A percentile compares a stretch with the other conserved stretches of the same genome.
Evolutionary conservation across 2,113 vertebrate species (phyloP).

Genomic region (Ammodytes dubius): DNA sequence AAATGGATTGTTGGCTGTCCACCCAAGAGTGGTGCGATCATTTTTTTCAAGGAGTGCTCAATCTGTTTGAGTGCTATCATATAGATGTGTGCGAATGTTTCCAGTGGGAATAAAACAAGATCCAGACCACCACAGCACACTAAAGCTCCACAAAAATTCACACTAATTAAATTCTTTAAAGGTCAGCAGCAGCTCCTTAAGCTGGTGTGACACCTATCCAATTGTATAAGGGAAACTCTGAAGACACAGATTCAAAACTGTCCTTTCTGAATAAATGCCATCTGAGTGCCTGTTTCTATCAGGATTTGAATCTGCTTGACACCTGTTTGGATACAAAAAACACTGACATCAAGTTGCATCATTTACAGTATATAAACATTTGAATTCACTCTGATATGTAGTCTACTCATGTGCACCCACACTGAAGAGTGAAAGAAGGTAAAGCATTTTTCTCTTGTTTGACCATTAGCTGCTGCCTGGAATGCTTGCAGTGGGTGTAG

Average conservation of each 20-base stretch:
- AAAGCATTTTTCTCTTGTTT: slow-evolving; percentile 35
- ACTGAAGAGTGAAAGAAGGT: slow-evolving; percentile 38
- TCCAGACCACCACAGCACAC: background rate
- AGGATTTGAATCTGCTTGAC: background rate
- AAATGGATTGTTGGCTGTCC: slow-evolving; percentile 15
- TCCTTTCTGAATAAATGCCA: background rate
- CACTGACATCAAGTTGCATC: slow-evolving; percentile 3
- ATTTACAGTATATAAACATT: slow-evolving; percentile 49
- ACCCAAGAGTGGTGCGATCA: background rate
- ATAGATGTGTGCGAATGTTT: background rate
- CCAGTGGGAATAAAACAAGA: background rate
- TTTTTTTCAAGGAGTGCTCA: background rate
- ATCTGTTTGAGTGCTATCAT: background rate
- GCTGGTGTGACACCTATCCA: slow-evolving; percentile 13
- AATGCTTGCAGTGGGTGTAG: slow-evolving; percentile 70
- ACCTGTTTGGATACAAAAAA: background rate
- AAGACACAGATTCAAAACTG: background rate
- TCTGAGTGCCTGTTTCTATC: background rate
- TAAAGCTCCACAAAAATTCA: background rate
- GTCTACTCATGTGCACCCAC: background rate
- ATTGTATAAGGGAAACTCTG: background rate
- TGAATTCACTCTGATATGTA: slow-evolving; percentile 52
- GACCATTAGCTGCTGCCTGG: slow-evolving; percentile 69
- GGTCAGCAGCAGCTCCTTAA: slow-evolving; percentile 28
- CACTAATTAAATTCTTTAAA: slow-evolving; percentile 4